Evolutionary conservation across 2,888 invertebrate genomes (phyloP).

Genomic region (Drosophila mulleri): DNA sequence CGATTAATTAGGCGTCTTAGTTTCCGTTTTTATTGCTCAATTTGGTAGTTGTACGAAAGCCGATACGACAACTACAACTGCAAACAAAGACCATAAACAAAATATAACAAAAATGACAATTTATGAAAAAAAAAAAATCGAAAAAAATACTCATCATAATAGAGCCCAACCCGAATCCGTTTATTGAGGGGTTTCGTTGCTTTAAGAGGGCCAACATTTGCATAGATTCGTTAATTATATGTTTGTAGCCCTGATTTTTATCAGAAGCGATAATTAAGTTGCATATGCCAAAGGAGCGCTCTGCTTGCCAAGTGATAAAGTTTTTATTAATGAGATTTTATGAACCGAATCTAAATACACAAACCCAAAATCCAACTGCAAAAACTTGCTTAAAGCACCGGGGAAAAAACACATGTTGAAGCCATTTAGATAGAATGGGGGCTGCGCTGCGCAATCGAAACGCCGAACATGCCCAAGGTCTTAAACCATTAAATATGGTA

Average conservation of each 20-base stretch:
- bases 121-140: conserved; percentile 61
- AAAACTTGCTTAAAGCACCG: conserved; percentile 34
- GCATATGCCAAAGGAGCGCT: conserved; percentile 60
- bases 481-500: conserved; percentile 65
- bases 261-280: conserved; percentile 67
- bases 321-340: conserved; percentile 68
- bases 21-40: conserved; percentile 72
- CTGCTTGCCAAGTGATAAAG: conserved; percentile 58
- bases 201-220: conserved; percentile 50
- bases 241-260: conserved; percentile 58
- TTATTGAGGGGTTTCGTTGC: conserved; percentile 24
- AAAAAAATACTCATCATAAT: conserved; percentile 54
- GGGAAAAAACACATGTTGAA: conserved; percentile 44
- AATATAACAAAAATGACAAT: conserved; percentile 70
- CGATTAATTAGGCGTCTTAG: conserved; percentile 69
- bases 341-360: conserved; percentile 48
- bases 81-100: conserved; percentile 25
- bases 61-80: conserved; percentile 16
- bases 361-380: conserved; percentile 31
- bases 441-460: conserved; percentile 60
- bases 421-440: conserved; percentile 40
- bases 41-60: conserved; percentile 58
- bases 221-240: conserved; percentile 77
- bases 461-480: conserved; percentile 62
- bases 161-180: conserved; percentile 37